Percentiles rank a stretch among this genome's conserved stretches.
These are phyloP conservation scores for Dinomys branickii DNA, from an alignment of 2,113 vertebrate genomes.

Conservation along the genomic window DNA sequence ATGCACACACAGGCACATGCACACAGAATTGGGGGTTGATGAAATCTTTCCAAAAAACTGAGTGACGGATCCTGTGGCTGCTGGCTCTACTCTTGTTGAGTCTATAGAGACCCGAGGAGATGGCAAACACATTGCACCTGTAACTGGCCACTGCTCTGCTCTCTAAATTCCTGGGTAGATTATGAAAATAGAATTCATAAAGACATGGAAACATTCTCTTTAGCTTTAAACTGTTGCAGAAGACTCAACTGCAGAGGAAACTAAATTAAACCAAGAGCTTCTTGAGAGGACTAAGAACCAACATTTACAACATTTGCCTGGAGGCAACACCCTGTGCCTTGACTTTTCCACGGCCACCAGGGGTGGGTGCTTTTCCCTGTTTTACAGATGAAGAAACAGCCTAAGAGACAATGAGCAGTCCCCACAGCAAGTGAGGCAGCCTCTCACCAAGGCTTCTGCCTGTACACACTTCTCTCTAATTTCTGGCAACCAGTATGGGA, in stretches of 20 bases:
- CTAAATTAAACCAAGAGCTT: not conserved
- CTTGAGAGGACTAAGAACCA: accelerated
- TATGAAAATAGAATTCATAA: accelerated
- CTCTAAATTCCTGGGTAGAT: not conserved
- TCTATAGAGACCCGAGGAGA: not conserved
- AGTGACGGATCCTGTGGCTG: not conserved
- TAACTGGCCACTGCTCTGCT: too few species aligned
- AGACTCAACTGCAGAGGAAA: not conserved
- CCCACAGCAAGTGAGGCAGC: accelerated
- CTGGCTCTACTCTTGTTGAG: not conserved
- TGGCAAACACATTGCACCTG: not conserved
- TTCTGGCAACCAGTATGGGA: accelerated
- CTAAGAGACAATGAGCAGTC: too few species aligned
- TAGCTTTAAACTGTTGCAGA: not conserved
- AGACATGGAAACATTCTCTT: not conserved
- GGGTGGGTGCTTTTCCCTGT: not conserved
- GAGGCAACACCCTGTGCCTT: too few species aligned
- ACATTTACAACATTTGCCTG: too few species aligned
- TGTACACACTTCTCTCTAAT: accelerated
- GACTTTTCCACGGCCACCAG: too few species aligned
- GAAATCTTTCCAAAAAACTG: not conserved
- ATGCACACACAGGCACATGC: too few species aligned
- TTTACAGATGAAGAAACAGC: not conserved
- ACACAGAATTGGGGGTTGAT: not conserved
- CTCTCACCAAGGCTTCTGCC: not conserved